Percentiles rank a stretch among this genome's conserved stretches.
Evolutionary conservation across 2,113 vertebrate species (phyloP).

Genomic region (Copsychus sechellarum): DNA sequence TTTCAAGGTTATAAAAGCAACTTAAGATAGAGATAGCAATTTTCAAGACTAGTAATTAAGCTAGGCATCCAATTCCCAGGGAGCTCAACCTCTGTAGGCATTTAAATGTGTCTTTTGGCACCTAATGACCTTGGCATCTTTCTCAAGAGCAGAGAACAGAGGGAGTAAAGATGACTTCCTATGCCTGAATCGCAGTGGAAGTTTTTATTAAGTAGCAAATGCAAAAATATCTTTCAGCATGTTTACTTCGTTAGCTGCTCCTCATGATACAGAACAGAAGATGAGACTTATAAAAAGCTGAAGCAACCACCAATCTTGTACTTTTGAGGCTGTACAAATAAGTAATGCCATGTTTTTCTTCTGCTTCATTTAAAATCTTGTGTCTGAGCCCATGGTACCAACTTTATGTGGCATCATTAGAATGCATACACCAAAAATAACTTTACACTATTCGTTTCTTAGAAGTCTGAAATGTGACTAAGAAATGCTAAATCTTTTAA

Average conservation of each 20-base stretch:
- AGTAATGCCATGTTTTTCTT: not conserved
- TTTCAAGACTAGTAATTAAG: slow-evolving; percentile 51
- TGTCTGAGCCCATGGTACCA: not conserved
- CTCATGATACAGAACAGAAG: not conserved
- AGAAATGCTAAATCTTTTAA: slow-evolving; percentile 10
- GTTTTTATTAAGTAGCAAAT: not conserved
- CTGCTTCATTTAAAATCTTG: not conserved
- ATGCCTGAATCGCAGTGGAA: not conserved
- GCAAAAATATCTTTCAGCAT: not conserved
- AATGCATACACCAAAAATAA: slow-evolving; percentile 11
- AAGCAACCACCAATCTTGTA: not conserved
- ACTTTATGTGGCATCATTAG: not conserved
- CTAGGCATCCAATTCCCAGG: slow-evolving; percentile 17
- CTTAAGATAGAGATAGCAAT: slow-evolving; percentile 40
- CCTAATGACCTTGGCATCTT: slow-evolving; percentile 53
- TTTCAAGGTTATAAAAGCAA: slow-evolving; percentile 35
- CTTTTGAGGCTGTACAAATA: not conserved
- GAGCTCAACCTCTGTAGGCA: slow-evolving; percentile 24
- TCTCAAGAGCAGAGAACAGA: not conserved
- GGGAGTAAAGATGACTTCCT: not conserved
- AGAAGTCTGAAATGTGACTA: slow-evolving; percentile 4
- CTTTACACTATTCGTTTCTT: not conserved
- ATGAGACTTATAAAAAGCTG: not conserved
- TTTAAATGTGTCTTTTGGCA: slow-evolving; percentile 51
- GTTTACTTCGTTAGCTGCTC: slow-evolving; percentile 11